Evolutionary conservation across 2,888 invertebrate genomes (phyloP), one percentile per base, ranked within the genome.

Genomic region (Platycheirus rosarum): DNA sequence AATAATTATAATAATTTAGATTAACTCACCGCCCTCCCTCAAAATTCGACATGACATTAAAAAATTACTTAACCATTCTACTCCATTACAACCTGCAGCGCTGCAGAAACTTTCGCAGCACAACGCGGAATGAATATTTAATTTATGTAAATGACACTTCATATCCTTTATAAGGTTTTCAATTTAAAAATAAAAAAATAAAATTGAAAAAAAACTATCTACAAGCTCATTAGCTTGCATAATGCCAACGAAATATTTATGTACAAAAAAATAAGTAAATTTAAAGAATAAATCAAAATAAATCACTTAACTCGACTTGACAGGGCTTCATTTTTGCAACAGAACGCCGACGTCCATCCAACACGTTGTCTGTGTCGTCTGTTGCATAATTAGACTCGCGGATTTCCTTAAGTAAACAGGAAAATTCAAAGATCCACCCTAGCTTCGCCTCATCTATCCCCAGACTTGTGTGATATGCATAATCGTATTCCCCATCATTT

Each of bases 281-380:
- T 68, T 55, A 14, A 51, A 6, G 77, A 77, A 82, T 82, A 82
- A 80, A 80, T 80, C 76, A 76, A 80, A 80, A 80, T 71, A 71
- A 77, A 82, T 82, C 66, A 49, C 37, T 46, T 57, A 60, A 57
- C 71, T 75, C 11, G 29, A 18, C 20, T 14, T 48, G 71, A 62
- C 68, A 62, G 46, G 68, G 3, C 32, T 48, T 35, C 53, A 20
- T 20, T n/a, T n/a, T 13, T 40, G 70, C 48, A 26, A 48, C 37
- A 20, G 9, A 42, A 32, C 29, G 42, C 13, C 18, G 62, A 53
- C 26, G 69, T 57, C 35, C 44, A 53, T 35, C 62, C 23, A 55
- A 79, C 66, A 70, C 49, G 62, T 16, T 42, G 40, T 23, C 14
- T 20, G 18, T 4, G 37, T 16, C 42, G 42, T 73, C 73, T 68